Conservation (phyloP, 2,113 vertebrate species). For the Siniperca chuatsi region DNA sequence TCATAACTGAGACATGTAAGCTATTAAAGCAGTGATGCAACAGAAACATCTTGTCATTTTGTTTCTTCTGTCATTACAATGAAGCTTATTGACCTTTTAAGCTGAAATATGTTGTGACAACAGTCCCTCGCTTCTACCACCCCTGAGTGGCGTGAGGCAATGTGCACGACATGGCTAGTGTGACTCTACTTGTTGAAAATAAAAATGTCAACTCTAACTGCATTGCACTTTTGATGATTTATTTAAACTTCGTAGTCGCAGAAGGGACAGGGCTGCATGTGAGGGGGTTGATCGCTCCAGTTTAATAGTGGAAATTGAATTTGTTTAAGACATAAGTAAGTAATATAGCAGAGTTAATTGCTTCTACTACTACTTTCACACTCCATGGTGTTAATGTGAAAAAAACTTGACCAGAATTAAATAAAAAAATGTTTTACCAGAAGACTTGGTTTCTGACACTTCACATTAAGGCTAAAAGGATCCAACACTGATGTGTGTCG, state of each 20-base stretch:
- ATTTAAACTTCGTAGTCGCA: slow-evolving; percentile 1
- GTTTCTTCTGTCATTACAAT: slow-evolving; percentile 25
- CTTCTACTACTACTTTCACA: slow-evolving; percentile 1
- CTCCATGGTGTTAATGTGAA: slow-evolving; percentile 26
- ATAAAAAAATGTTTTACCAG: not conserved
- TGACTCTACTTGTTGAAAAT: slow-evolving; percentile 11
- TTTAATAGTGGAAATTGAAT: not conserved
- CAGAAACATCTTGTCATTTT: slow-evolving; percentile 29
- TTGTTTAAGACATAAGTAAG: slow-evolving; percentile 27
- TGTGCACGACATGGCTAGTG: not conserved
- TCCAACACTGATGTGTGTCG: slow-evolving; percentile 28
- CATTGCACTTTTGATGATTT: slow-evolving; percentile 10
- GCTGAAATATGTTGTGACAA: slow-evolving; percentile 50
- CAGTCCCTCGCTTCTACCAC: not conserved
- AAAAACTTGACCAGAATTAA: slow-evolving; percentile 1
- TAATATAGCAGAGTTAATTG: slow-evolving; percentile 2
- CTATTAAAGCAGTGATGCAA: slow-evolving; percentile 14
- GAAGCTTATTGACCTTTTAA: slow-evolving; percentile 59
- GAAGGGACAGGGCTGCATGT: not conserved
- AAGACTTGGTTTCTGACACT: slow-evolving; percentile 15
- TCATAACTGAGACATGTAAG: not conserved
- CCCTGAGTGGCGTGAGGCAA: not conserved
- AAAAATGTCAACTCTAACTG: slow-evolving; percentile 37
- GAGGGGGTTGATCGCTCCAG: not conserved
- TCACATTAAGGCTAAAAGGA: slow-evolving; percentile 22